A percentile compares a stretch with the other conserved stretches of the same genome.
Conservation (phyloP, 2,113 vertebrate species). For the Lepisosteus osseus region DNA sequence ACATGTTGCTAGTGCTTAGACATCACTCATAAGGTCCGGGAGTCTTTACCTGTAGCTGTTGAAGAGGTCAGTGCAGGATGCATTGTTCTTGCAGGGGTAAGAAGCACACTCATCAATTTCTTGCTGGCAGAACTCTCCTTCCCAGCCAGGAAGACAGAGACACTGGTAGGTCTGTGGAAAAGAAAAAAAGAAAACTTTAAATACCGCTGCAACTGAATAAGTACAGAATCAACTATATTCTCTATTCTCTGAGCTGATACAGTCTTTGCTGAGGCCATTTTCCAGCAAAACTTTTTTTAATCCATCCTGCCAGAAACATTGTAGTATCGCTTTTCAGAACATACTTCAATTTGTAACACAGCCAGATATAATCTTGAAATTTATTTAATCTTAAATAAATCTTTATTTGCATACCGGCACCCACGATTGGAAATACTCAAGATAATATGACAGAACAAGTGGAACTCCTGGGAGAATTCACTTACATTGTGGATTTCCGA, state of each 20-base stretch:
- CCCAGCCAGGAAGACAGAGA: conserved; percentile 67
- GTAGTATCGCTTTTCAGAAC: conserved; percentile 1
- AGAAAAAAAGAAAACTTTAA: conserved; percentile 17
- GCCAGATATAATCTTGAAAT: neutral
- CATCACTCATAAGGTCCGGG: conserved; percentile 26
- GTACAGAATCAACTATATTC: conserved; percentile 25
- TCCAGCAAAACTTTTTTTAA: neutral
- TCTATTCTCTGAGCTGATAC: neutral
- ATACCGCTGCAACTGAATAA: conserved; percentile 16
- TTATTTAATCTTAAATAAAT: too few species aligned
- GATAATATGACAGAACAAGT: neutral
- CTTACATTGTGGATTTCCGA: neutral
- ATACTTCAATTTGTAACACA: neutral
- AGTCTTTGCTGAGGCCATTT: too few species aligned
- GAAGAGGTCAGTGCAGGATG: conserved; percentile 70
- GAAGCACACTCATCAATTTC: conserved; percentile 71
- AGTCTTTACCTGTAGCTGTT: conserved; percentile 64
- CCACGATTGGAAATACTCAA: neutral
- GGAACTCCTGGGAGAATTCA: neutral
- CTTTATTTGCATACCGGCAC: neutral
- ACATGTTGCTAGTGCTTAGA: neutral
- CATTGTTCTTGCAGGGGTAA: conserved; percentile 73
- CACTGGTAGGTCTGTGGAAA: conserved; percentile 63
- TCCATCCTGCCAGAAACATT: neutral
- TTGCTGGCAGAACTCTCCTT: conserved; percentile 69